Base-by-base conservation (phyloP, 1,140 invertebrate species). In the Lanistes nyassanus region DNA sequence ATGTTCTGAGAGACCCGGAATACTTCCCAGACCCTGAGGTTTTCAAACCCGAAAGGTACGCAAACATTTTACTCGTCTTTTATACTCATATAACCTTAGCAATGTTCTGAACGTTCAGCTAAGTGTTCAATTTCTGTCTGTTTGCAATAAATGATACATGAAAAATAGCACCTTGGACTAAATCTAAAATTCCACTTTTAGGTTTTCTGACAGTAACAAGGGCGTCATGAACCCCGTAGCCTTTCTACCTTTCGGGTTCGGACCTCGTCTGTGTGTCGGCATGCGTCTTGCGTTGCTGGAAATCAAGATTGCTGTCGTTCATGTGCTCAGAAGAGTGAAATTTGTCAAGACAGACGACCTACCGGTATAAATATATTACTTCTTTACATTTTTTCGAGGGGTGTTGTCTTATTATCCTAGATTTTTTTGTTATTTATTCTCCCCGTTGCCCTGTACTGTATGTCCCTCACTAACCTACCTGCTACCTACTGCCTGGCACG, bases 221-320 rank as follows among this genome's bases (percentile, higher is more conserved):
- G 42, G n/a, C 29, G 36, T 67, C 19, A 36, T 65, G 23, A 76
- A 77, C 56, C 69, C 76, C 23, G 64, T 74, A 6, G 53, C 71
- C 6, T 82, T 80, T 56, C 53, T 85, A 19, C 79, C 85, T 36
- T 86, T 85, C 51, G 86, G 84, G 19, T 76, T 37, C 13, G 86
- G 86, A 6, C 86, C 86, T 1, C 70, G 86, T 16, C 76, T 76
- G 31, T 88, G 86, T 75, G 83, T 88, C 37, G 86, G 86, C 53
- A 80, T 85, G 77, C 64, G 86, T 55, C 71, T 87, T 47, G 85
- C 86, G 7, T 72, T 84, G 69, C 65, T 86, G 74, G 83, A 86
- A 66, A 72, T 85, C 65, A 87, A 86, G 66, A 71, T 87, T 39
- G 79, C 82, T 5, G 51, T 87, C 3, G 79, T 78, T 0, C 58